Evolutionary conservation across 2,888 invertebrate species (phyloP).

Genomic region (Labia minor): DNA sequence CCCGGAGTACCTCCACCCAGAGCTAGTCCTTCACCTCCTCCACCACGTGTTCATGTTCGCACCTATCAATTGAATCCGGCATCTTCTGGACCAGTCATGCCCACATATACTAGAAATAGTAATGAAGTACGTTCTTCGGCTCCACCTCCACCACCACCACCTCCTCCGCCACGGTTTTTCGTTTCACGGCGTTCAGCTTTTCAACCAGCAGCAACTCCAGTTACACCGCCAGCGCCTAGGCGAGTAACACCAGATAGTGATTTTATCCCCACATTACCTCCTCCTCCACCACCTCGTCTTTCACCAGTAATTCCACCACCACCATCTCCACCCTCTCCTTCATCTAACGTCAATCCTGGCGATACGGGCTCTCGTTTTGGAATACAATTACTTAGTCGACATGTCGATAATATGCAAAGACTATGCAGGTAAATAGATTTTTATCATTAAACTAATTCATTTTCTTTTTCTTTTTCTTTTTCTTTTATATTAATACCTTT

Average conservation of each 20-base stretch:
- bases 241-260: conserved; percentile 13
- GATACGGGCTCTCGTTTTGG: conserved; percentile 30
- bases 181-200: conserved; percentile 32
- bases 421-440: conserved; percentile 32
- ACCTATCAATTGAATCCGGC: conserved; percentile 18
- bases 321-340: neutral
- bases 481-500: no score
- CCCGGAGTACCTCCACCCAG: neutral
- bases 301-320: conserved; percentile 17
- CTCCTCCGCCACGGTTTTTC: conserved; percentile 23
- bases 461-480: neutral
- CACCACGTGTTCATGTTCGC: conserved; percentile 16
- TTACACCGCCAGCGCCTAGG: neutral
- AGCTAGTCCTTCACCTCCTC: neutral
- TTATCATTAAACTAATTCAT: neutral
- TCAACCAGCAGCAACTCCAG: conserved; percentile 31
- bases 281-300: neutral
- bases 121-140: neutral
- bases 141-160: conserved; percentile 17
- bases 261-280: conserved; percentile 18
- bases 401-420: conserved; percentile 35
- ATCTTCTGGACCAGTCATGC: conserved; percentile 16
- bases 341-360: neutral
- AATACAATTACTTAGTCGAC: conserved; percentile 33
- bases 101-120: conserved; percentile 15